Percentiles rank a stretch among this genome's conserved stretches.
Conservation (phyloP, 2,113 vertebrate genomes). For the Archocentrus centrarchus region DNA sequence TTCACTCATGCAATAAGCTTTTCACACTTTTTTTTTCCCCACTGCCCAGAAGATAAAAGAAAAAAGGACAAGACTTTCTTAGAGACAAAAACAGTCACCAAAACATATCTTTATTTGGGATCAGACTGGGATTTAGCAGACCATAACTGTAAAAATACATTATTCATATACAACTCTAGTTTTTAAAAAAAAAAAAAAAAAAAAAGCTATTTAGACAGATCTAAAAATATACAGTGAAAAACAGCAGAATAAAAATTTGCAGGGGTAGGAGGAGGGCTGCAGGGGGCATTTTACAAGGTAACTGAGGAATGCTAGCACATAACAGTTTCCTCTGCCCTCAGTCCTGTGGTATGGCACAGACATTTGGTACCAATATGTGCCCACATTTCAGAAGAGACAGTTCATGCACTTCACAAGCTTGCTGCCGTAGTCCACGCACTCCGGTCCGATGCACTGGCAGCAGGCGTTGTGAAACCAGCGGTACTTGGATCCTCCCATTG, state of each 20-base stretch:
- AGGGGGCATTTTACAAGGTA: conserved; percentile 73
- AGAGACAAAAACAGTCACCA: conserved; percentile 58
- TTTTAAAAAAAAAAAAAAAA: conserved; percentile 19
- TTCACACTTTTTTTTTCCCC: not conserved
- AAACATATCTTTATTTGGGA: conserved; percentile 75
- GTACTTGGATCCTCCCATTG: conserved; percentile 98
- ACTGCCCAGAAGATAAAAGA: not conserved
- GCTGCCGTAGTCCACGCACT: conserved; percentile 97
- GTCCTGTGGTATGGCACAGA: conserved; percentile 61
- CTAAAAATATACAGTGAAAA: conserved; percentile 82
- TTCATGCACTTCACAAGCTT: conserved; percentile 97
- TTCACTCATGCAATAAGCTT: conserved; percentile 4
- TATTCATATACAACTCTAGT: conserved; percentile 80
- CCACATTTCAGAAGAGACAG: conserved; percentile 90
- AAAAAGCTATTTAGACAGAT: conserved; percentile 71
- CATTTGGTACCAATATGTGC: conserved; percentile 59
- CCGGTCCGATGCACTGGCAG: conserved; percentile 97
- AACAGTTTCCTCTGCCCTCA: conserved; percentile 66
- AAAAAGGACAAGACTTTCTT: not conserved
- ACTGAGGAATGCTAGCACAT: conserved; percentile 66
- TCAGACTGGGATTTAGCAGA: conserved; percentile 57
- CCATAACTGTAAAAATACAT: conserved; percentile 78
- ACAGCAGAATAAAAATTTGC: conserved; percentile 77
- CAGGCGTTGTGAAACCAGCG: conserved; percentile 99
- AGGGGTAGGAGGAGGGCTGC: not conserved